Percentiles rank a stretch among this genome's conserved stretches.
These are phyloP conservation scores for Athalia cordata DNA, from an alignment of 2,888 invertebrate genomes.

Conservation along the genomic window DNA sequence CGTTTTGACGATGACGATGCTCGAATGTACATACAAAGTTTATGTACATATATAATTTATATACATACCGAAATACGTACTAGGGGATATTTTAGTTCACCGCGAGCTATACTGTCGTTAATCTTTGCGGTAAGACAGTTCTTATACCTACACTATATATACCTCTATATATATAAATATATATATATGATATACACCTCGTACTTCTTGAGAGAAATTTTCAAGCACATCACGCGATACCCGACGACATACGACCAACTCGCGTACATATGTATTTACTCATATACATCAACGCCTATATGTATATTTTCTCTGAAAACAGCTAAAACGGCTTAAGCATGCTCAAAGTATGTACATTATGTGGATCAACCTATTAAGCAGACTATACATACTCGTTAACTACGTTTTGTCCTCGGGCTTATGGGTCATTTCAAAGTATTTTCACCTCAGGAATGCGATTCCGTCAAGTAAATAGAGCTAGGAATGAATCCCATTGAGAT, in stretches of 20 bases:
- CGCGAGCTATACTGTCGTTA: constrained; percentile 1
- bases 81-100: constrained; percentile 25
- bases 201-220: not conserved
- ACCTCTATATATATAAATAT: no score
- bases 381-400: no score
- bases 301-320: not conserved
- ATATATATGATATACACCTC: no score
- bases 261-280: not conserved
- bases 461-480: no score
- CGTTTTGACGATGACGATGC: not conserved
- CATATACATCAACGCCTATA: no score
- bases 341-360: no score
- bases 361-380: no score
- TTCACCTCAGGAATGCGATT: no score
- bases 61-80: constrained; percentile 3
- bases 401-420: no score
- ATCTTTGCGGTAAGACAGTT: constrained; percentile 12
- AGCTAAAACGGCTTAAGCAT: no score
- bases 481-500: no score
- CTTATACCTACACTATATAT: not conserved
- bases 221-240: constrained; percentile 13
- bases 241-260: not conserved
- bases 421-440: no score
- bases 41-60: not conserved
- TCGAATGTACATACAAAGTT: not conserved